A percentile compares a stretch with the other conserved stretches of the same genome.
phyloP scores from a whole-genome alignment of 2,113 vertebrate species.

The Callionymus lyra region DNA sequence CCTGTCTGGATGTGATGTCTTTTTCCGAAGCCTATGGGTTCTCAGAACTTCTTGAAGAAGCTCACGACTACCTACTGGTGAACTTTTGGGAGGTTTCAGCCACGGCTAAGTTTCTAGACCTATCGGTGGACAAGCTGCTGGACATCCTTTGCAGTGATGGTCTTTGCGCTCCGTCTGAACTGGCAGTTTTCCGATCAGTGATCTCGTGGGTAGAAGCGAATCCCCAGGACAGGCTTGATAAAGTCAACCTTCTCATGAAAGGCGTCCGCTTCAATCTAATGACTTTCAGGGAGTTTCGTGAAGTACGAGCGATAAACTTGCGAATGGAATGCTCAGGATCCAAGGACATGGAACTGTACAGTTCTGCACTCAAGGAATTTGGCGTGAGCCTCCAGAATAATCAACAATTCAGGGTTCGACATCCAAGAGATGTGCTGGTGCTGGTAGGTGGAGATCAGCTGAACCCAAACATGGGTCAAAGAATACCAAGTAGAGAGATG shows the following conservation, averaged over 20 bases:
- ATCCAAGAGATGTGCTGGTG: conserved; percentile 68
- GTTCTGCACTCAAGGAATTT: conserved; percentile 55
- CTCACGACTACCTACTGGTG: conserved; percentile 72
- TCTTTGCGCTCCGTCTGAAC: conserved; percentile 73
- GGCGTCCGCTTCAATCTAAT: conserved; percentile 83
- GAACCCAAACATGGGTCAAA: conserved; percentile 59
- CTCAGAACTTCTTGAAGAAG: conserved; percentile 58
- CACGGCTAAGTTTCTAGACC: conserved; percentile 71
- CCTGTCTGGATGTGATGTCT: conserved; percentile 61
- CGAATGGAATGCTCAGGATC: conserved; percentile 54
- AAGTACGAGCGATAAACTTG: conserved; percentile 67
- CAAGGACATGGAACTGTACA: conserved; percentile 54
- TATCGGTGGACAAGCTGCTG: conserved; percentile 65
- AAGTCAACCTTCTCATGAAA: conserved; percentile 64
- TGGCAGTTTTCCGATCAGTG: conserved; percentile 74
- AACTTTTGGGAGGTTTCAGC: conserved; percentile 73
- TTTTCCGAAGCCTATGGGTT: conserved; percentile 73
- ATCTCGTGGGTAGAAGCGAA: conserved; percentile 74
- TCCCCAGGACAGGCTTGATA: conserved; percentile 47
- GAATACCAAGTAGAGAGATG: conserved; percentile 66
- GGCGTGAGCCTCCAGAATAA: conserved; percentile 40
- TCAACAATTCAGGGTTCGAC: conserved; percentile 62
- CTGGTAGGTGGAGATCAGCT: conserved; percentile 79
- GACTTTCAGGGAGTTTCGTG: conserved; percentile 80
- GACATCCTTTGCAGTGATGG: conserved; percentile 66